These are phyloP conservation scores for Emydoidea blandingii DNA, from an alignment of 2,797 vertebrate species.

Conservation along the genomic window DNA sequence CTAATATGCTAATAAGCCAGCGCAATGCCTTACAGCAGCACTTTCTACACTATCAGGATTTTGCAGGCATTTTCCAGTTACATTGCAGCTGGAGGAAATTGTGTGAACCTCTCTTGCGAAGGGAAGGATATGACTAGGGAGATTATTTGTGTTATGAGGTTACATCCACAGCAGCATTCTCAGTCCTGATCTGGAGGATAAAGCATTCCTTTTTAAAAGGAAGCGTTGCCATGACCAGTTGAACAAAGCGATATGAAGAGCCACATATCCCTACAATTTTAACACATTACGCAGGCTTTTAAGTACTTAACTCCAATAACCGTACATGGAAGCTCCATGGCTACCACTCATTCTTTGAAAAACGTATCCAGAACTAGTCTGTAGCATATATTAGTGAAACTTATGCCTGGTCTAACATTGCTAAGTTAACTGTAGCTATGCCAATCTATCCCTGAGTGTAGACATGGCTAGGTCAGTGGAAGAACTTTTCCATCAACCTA, in stretches of 20 bases:
- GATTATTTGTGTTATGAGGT: not conserved
- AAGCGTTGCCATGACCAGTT: not conserved
- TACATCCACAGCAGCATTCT: not conserved
- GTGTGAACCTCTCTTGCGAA: not conserved
- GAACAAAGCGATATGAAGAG: not conserved
- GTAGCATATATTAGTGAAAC: not conserved
- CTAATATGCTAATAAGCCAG: not conserved
- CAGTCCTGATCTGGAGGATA: not conserved
- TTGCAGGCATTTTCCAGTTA: slow-evolving; percentile 48
- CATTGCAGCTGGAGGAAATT: slow-evolving; percentile 21
- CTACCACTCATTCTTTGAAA: not conserved
- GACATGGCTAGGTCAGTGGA: not conserved
- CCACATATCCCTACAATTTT: not conserved
- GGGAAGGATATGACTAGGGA: not conserved
- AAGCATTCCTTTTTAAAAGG: not conserved
- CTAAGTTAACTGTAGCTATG: not conserved
- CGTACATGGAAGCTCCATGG: not conserved
- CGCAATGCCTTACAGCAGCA: not conserved
- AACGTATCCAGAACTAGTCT: not conserved
- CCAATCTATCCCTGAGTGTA: not conserved
- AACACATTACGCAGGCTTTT: not conserved
- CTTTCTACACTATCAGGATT: slow-evolving; percentile 18
- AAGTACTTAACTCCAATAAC: slow-evolving; percentile 3
- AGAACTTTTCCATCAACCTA: not conserved
- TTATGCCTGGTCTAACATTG: not conserved